phyloP scores from a whole-genome alignment of 1,140 invertebrate genomes.

The Aphelenchoides fujianensis region DNA sequence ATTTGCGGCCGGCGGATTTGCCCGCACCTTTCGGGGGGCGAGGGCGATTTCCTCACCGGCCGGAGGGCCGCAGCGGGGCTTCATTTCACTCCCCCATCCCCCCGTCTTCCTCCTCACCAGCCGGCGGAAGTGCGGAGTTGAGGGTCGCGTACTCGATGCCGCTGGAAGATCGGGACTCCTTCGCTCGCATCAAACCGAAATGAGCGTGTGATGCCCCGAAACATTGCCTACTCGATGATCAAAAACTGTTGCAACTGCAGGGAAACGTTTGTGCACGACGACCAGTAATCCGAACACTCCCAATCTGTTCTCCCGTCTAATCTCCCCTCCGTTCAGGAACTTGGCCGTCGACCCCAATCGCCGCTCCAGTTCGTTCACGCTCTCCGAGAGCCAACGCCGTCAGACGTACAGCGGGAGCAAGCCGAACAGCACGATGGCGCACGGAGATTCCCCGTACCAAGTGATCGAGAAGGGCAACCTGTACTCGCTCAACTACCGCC shows the following conservation, averaged over 20 bases:
- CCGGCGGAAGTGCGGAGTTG: too few relatives aligned
- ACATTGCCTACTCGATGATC: slow-evolving; percentile 1
- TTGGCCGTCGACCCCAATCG: slow-evolving; percentile 17
- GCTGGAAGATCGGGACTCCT: too few relatives aligned
- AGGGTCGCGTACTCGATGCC: too few relatives aligned
- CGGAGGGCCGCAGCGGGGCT: too few relatives aligned
- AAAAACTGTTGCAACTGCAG: slow-evolving; percentile 12
- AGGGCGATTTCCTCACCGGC: too few relatives aligned
- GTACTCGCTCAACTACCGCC: slow-evolving; percentile 77
- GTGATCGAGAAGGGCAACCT: slow-evolving; percentile 71
- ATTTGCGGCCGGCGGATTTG: too few relatives aligned
- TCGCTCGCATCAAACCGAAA: background rate
- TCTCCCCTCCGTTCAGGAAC: slow-evolving; percentile 9
- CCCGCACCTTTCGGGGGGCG: too few relatives aligned
- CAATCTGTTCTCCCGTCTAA: too few relatives aligned
- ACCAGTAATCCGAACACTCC: background rate
- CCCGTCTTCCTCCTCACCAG: too few relatives aligned
- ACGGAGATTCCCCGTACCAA: slow-evolving; percentile 59
- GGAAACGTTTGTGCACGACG: slow-evolving; percentile 5
- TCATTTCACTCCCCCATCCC: too few relatives aligned
- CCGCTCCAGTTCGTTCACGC: slow-evolving; percentile 10
- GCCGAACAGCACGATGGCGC: slow-evolving; percentile 23
- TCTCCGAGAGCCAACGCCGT: slow-evolving; percentile 9
- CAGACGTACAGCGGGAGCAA: slow-evolving; percentile 1
- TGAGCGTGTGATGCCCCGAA: slow-evolving; percentile 6